Evolutionary conservation across 2,113 vertebrate species (phyloP).

Genomic region (Perccottus glenii): DNA sequence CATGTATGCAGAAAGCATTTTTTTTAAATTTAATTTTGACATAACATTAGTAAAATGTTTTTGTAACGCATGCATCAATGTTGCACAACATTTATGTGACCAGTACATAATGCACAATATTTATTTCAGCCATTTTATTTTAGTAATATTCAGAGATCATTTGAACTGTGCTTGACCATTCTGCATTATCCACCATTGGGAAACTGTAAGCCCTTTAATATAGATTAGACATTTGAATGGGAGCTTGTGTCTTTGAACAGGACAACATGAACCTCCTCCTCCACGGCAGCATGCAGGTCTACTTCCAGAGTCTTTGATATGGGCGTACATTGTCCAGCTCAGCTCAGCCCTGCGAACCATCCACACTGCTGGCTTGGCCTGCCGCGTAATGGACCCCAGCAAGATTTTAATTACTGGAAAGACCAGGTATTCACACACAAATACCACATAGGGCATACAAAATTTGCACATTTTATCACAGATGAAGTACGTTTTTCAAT

Average conservation of each 20-base stretch:
- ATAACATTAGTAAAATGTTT: too few species aligned
- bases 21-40: too few species aligned
- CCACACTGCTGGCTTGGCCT: constrained; percentile 95
- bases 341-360: constrained; percentile 95
- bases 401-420: constrained; percentile 99
- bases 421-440: constrained; percentile 83
- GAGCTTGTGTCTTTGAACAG: constrained; percentile 63
- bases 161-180: neutral
- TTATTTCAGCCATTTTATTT: too few species aligned
- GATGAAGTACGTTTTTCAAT: neutral
- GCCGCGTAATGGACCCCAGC: constrained; percentile 97
- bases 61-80: too few species aligned
- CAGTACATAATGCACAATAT: too few species aligned
- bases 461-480: neutral
- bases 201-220: neutral
- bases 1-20: too few species aligned
- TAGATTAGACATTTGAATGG: neutral
- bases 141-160: too few species aligned
- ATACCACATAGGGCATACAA: neutral
- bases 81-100: too few species aligned
- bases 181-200: neutral
- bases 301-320: constrained; percentile 96
- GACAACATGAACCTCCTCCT: constrained; percentile 93
- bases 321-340: constrained; percentile 98
- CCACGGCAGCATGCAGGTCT: constrained; percentile 96